Base-by-base conservation (phyloP, 2,113 vertebrate genomes). In the Pan paniscus region DNA sequence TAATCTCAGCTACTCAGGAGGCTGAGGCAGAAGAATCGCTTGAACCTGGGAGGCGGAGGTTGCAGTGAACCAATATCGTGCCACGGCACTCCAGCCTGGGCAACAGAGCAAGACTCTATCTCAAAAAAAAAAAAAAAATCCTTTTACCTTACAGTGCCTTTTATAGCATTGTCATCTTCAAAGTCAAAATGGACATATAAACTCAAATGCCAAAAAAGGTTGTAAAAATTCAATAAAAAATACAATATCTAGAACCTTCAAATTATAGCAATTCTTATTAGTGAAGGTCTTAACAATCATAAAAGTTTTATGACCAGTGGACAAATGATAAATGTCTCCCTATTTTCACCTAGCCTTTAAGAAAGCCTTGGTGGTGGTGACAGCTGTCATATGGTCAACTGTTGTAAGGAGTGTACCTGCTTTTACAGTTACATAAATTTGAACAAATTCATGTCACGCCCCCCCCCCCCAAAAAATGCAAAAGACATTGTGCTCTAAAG, bases 201-300 rank as follows among this genome's bases (percentile, higher is more conserved):
- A 93, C 43, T 52, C 91, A 17, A 92, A 72, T 86, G n/a, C n/a
- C 32, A 81, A 59, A 90, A 90, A 75, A 67, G 59, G 30, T 61
- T 75, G n/a, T 93, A 84, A 85, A 43, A 64, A 76, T 90, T 38
- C 22, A 96, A 55, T 55, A 20, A 55, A 55, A 55, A 55, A n/a
- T 48, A 68, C 40, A 38, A 8, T 81, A 61, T 48, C 27, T 82
- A 80, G 25, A 90, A n/a, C 46, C 72, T 70, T 86, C 89, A 97
- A 48, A 72, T 95, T 17, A 75, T 3, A 78, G 8, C 48, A 84
- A 35, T 64, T 80, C 27, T 87, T 97, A 52, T 83, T 70, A 52
- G 35, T 91, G 27, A 90, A 93, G 50, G 79, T 72, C 59, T 94
- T 81, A 96, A 50, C 32, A 85, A 68, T 89, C 27, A 57, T 81